Conservation (phyloP, 2,888 invertebrate genomes). For the Heterodera filipjevi region DNA sequence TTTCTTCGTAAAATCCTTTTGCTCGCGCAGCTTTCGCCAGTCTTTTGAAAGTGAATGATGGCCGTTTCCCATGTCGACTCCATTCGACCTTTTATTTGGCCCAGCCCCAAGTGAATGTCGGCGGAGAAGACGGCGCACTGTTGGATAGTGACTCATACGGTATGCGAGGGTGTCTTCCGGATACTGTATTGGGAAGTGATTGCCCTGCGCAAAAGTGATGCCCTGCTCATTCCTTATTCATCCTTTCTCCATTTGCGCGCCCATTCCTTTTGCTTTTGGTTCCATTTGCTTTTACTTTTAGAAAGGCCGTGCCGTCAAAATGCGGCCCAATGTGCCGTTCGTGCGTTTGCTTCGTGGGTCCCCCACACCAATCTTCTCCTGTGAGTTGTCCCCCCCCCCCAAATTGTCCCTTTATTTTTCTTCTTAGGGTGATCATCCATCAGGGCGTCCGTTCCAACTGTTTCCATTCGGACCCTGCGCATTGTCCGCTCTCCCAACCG, state of each 20-base stretch:
- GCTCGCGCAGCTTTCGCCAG: slow-evolving; percentile 39
- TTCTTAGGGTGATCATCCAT: slow-evolving; percentile 52
- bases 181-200: neutral
- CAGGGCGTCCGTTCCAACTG: slow-evolving; percentile 51
- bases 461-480: slow-evolving; percentile 50
- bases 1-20: slow-evolving; percentile 8
- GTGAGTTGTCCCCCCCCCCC: slow-evolving; percentile 1
- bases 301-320: slow-evolving; percentile 58
- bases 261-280: no score
- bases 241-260: no score
- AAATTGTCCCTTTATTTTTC: no score
- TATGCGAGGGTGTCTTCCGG: neutral
- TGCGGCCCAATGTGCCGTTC: slow-evolving; percentile 60
- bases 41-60: slow-evolving; percentile 42
- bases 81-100: slow-evolving; percentile 57
- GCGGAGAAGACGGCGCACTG: slow-evolving; percentile 39
- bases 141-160: slow-evolving; percentile 48
- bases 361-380: slow-evolving; percentile 60
- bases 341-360: slow-evolving; percentile 60
- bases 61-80: slow-evolving; percentile 54
- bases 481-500: slow-evolving; percentile 51
- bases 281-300: no score
- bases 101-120: slow-evolving; percentile 44
- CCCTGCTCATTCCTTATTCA: neutral
- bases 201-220: neutral